Percentiles rank a stretch among this genome's conserved stretches.
Evolutionary conservation across 2,888 invertebrate genomes (phyloP).

Genomic region (Macropis europaea): DNA sequence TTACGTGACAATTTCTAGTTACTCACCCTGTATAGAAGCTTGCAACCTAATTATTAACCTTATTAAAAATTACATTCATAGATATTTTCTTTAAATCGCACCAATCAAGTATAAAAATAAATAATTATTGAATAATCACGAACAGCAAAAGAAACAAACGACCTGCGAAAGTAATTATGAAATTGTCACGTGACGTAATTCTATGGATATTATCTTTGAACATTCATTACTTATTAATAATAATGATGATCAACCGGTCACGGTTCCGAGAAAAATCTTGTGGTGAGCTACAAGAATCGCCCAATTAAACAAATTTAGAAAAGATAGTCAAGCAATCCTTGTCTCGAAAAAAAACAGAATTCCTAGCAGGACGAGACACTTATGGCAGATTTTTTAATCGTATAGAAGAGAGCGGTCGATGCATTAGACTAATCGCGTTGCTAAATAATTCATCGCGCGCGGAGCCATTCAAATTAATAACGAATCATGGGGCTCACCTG

Average conservation of each 20-base stretch:
- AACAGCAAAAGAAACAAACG: too few species aligned
- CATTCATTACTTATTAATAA: too few species aligned
- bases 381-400: slow-evolving; percentile 2
- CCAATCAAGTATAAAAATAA: too few species aligned
- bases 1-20: too few species aligned
- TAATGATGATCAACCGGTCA: slow-evolving; percentile 48
- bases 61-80: too few species aligned
- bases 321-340: not conserved
- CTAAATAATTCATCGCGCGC: slow-evolving; percentile 69
- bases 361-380: slow-evolving; percentile 8
- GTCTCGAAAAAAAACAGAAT: slow-evolving; percentile 32
- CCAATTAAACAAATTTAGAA: slow-evolving; percentile 48
- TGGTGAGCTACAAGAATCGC: slow-evolving; percentile 21
- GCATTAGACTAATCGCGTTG: slow-evolving; percentile 64
- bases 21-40: too few species aligned
- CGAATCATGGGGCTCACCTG: slow-evolving; percentile 62
- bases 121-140: too few species aligned
- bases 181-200: too few species aligned
- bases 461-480: slow-evolving; percentile 68
- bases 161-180: too few species aligned
- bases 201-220: too few species aligned
- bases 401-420: slow-evolving; percentile 40
- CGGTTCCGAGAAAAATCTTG: slow-evolving; percentile 42
- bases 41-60: too few species aligned
- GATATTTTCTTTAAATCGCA: too few species aligned